Evolutionary conservation across 2,797 vertebrate species (phyloP), one percentile per base, ranked within the genome.

Genomic region (Garrulus glandarius): DNA sequence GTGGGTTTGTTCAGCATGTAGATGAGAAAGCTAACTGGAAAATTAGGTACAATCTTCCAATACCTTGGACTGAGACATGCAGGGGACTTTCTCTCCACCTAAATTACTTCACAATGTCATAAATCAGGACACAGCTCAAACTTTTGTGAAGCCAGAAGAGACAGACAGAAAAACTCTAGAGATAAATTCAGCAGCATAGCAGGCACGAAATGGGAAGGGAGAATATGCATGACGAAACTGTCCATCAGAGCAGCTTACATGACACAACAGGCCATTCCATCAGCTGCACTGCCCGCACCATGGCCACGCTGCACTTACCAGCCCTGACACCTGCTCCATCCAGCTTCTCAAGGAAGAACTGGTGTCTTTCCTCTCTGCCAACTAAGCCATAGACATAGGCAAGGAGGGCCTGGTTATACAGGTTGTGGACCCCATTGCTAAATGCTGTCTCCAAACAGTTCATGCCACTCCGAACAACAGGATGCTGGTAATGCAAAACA

Each of bases 321-420:
- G 76, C 29, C 88, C 72, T 95, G 57, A 79, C 68, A 74, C 92
- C 93, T 84, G 30, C 14, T 47, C 69, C 5, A 0, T 95, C 80
- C 85, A 97, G 65, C n/a, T 81, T 83, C 69, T 95, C 57, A 10
- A 98, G 93, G 83, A 98, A 96, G 72, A 95, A 91, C 18, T 96
- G 71, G 3, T 2, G 8, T 68, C 70, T 92, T 30, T 94, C 2
- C 26, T 95, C 81, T 70, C 81, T 88, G 72, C 94, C 96, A 69
- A 98, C 98, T 95, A 99, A 97, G 67, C 98, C 98, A 87, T 98
- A 99, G 86, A 93, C 97, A 7, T 99, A 99, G 9, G 98, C 98
- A 95, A 99, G 82, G 70, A 99, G 95, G 50, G 98, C 98, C 10
- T 98, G 98, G 23, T 95, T 97, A 64, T 99, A 98, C 65, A 89